Conservation (phyloP, 2,797 vertebrate species). For the Girardinus metallicus region DNA sequence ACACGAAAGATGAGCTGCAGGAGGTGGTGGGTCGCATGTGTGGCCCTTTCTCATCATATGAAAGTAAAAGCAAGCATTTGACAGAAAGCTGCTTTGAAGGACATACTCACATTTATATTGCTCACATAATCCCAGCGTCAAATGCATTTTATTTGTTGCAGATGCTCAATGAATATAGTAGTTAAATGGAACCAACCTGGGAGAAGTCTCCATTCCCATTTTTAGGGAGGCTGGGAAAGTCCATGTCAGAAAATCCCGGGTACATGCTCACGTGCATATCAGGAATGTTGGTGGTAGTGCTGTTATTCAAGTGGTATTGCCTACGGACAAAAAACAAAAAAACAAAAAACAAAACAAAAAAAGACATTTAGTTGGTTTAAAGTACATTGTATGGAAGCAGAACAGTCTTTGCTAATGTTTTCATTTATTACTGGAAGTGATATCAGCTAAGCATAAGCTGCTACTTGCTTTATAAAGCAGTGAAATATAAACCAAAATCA, state of each 20-base stretch:
- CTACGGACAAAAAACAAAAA: conserved; percentile 45
- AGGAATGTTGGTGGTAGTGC: conserved; percentile 69
- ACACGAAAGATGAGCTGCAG: conserved; percentile 54
- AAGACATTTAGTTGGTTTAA: conserved; percentile 22
- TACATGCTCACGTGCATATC: conserved; percentile 80
- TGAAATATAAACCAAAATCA: conserved; percentile 6
- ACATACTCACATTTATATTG: neutral
- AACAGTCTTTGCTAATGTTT: conserved; percentile 1
- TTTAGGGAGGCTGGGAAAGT: conserved; percentile 78
- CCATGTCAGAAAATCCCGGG: conserved; percentile 78
- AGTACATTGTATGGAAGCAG: neutral
- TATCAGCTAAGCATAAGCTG: neutral
- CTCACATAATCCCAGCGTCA: neutral
- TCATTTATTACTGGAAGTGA: neutral
- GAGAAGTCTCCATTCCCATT: conserved; percentile 86
- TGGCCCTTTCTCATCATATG: conserved; percentile 17
- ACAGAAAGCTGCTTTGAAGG: conserved; percentile 7
- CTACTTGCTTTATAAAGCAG: too few species aligned
- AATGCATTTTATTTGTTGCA: neutral
- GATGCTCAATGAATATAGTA: neutral
- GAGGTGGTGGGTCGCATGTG: conserved; percentile 18
- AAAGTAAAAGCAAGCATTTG: neutral
- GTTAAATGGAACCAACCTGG: conserved; percentile 79
- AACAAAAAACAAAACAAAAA: conserved; percentile 15
- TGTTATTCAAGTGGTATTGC: conserved; percentile 80